Evolutionary conservation across 2,113 vertebrate species (phyloP), one percentile per base, ranked within the genome.

Genomic region (Syrmaticus mikado): DNA sequence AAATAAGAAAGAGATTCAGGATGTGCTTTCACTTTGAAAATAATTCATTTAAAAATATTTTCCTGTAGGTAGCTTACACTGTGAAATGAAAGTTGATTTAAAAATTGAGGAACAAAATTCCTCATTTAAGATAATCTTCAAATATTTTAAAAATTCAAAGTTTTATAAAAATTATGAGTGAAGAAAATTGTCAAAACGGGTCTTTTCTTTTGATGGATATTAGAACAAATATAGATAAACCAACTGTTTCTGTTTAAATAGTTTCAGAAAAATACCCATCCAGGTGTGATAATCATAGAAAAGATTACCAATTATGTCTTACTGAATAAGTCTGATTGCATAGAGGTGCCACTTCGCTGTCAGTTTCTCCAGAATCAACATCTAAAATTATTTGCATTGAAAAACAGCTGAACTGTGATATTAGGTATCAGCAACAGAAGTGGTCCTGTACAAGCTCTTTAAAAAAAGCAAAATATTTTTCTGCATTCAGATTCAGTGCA

Each of bases 301-400:
- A 90, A 82, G n/a, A 73, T 73, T 87, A 60, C 19, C 53, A 90
- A 14, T 90, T 85, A 75, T 85, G 8, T 50, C 34, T 76, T 46
- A 32, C n/a, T 94, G 94, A 89, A 94, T 92, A 58, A 30, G 76
- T 95, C 43, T 96, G 81, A 92, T 93, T 89, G 28, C 78, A 70
- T 14, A 85, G 21, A 80, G 27, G 34, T 73, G 81, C 6, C 46
- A 87, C 70, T 76, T 84, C 41, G 50, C 87, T 66, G 58, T 57
- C 85, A 65, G 20, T 27, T 68, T 38, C 80, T 82, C 53, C 52
- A 86, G 57, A 93, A 60, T 2, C 6, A 92, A 73, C 12, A 27
- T 28, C 28, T 14, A 70, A 50, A 45, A 76, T 70, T 61, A 82
- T 73, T 58, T 79, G 22, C 86, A 73, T 53, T 82, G 77, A 79